Evolutionary conservation across 2,797 vertebrate species (phyloP).

Genomic region (Apogon talboti): DNA sequence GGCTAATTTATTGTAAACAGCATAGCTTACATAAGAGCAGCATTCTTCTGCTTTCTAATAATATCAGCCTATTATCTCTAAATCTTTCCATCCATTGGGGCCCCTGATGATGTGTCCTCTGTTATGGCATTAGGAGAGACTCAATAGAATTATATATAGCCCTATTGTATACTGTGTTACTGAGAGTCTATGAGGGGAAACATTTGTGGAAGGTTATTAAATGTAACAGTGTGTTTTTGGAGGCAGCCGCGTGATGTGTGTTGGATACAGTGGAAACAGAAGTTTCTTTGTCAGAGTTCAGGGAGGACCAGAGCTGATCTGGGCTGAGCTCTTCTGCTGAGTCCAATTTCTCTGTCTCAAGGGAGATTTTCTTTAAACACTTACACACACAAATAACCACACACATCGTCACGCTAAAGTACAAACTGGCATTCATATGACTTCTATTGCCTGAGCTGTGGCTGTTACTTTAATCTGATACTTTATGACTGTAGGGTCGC

Average conservation of each 20-base stretch:
- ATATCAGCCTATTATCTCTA: constrained; percentile 64
- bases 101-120: constrained; percentile 40
- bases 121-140: constrained; percentile 48
- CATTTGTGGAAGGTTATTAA: constrained; percentile 54
- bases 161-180: constrained; percentile 35
- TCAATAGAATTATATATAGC: constrained; percentile 52
- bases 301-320: constrained; percentile 42
- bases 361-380: constrained; percentile 62
- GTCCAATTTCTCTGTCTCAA: constrained; percentile 52
- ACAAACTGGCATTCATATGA: constrained; percentile 18
- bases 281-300: constrained; percentile 76
- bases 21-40: constrained; percentile 50
- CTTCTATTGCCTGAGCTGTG: neutral
- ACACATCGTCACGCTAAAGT: constrained; percentile 13
- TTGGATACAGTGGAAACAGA: constrained; percentile 79
- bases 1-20: constrained; percentile 42
- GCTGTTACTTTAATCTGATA: constrained; percentile 2
- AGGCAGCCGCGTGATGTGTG: constrained; percentile 67
- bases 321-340: constrained; percentile 39
- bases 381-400: constrained; percentile 37
- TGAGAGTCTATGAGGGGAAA: constrained; percentile 35
- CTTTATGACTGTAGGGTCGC: constrained; percentile 16
- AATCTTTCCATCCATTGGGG: constrained; percentile 60
- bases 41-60: constrained; percentile 65
- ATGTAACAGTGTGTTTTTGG: constrained; percentile 49